Evolutionary conservation across 1,140 invertebrate species (phyloP).

Genomic region (Halictus rubicundus): DNA sequence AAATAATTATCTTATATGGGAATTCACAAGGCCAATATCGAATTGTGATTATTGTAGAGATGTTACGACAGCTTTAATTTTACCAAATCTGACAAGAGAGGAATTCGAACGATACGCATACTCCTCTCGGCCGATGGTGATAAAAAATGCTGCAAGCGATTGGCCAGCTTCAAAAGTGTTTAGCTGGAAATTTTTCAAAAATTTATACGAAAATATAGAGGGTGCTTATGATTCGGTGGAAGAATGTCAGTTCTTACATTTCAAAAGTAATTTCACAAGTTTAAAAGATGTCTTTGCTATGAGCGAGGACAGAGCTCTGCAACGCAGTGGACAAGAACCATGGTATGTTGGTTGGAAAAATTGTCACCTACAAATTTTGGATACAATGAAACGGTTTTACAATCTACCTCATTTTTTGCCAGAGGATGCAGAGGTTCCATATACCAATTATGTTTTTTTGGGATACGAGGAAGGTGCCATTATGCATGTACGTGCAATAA

Average conservation of each 20-base stretch:
- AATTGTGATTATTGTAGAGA: conserved; percentile 88
- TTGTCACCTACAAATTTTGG: conserved; percentile 89
- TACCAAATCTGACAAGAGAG: conserved; percentile 85
- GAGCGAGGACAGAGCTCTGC: conserved; percentile 84
- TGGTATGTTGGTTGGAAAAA: conserved; percentile 98
- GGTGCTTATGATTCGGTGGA: conserved; percentile 86
- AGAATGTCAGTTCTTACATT: conserved; percentile 94
- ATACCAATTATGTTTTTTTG: conserved; percentile 96
- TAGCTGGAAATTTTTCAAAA: conserved; percentile 88
- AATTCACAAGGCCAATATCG: conserved; percentile 90
- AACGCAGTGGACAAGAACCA: conserved; percentile 83
- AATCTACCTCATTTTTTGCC: conserved; percentile 93
- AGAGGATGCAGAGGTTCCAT: conserved; percentile 91
- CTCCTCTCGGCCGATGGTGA: conserved; percentile 89
- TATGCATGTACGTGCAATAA: conserved; percentile 91
- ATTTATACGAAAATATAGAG: conserved; percentile 85
- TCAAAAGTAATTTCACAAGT: conserved; percentile 91
- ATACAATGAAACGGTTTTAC: conserved; percentile 90
- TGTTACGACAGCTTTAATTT: conserved; percentile 83
- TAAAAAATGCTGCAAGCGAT: conserved; percentile 87
- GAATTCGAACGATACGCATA: conserved; percentile 88
- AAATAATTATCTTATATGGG: conserved; percentile 92
- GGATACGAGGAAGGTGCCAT: conserved; percentile 94
- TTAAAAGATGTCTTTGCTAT: conserved; percentile 90
- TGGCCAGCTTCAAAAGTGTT: conserved; percentile 90